Conservation (phyloP, 2,797 vertebrate genomes). For the Ispidina picta region DNA sequence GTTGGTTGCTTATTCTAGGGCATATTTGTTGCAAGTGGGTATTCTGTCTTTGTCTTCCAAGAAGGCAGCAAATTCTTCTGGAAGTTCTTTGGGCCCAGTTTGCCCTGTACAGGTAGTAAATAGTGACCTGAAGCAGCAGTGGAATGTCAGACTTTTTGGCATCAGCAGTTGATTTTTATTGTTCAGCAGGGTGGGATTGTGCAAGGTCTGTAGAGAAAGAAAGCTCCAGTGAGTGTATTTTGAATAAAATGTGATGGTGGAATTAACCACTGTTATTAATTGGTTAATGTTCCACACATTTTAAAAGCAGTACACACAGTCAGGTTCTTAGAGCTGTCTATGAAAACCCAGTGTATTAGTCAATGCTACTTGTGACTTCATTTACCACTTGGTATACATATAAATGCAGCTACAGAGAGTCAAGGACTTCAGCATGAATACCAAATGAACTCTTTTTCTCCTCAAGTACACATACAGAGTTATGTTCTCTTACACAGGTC, state of each 20-base stretch:
- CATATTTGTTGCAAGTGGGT: not conserved
- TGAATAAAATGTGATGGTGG: not conserved
- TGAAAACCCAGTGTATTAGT: not conserved
- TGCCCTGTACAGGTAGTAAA: not conserved
- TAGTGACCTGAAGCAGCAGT: not conserved
- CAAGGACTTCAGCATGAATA: not conserved
- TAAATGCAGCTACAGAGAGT: not conserved
- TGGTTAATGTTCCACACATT: not conserved
- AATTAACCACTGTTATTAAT: not conserved
- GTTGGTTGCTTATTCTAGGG: not conserved
- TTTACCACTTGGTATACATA: not conserved
- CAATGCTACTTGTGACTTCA: not conserved
- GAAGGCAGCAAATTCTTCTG: conserved; percentile 8
- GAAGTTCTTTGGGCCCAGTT: not conserved
- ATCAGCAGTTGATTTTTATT: not conserved
- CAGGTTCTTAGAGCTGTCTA: not conserved
- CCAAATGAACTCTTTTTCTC: not conserved
- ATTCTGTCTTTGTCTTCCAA: not conserved
- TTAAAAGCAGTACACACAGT: not conserved
- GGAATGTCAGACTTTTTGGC: not conserved
- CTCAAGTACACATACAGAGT: not conserved
- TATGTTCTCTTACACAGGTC: not conserved
- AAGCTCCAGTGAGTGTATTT: not conserved
- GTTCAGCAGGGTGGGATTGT: not conserved
- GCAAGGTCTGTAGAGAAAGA: not conserved